Evolutionary conservation across 1,140 invertebrate species (phyloP), one percentile per base, ranked within the genome.

Genomic region (Eupristina koningsbergeri): DNA sequence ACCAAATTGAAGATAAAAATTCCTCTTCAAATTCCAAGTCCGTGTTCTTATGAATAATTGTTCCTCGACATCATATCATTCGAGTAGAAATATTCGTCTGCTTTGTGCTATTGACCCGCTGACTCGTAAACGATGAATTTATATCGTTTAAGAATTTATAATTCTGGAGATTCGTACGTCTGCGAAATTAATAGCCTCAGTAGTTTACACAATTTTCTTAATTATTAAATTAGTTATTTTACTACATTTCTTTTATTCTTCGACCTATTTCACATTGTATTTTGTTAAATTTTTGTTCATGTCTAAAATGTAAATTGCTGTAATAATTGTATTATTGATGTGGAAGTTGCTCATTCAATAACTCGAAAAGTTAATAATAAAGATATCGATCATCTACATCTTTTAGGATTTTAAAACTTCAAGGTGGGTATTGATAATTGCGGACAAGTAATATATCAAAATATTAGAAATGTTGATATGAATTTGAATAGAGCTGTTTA

Each of bases 291-390:
- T 45, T 19, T 74, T 77, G 85, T 79, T 88, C 86, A 89, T 86
- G 90, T 89, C 87, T 91, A 91, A 90, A 91, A 90, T 90, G 89
- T 89, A 90, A 91, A 90, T 90, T 79, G 84, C 36, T 79, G 84
- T 89, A 89, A 90, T 86, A 86, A 79, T 74, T 80, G 83, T 87
- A 84, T 84, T 85, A 22, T 85, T 86, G 85, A 78, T 86, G 85
- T 85, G 87, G 86, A 88, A 86, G 84, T 81, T 77, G 87, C 82
- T 87, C 86, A 85, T 89, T 85, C 84, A 85, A 88, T 89, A 86
- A 87, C 87, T 90, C 89, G 87, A 90, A 89, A 91, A 91, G 88
- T 83, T 74, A 83, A 67, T 85, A 84, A 86, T 86, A 86, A 83
- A 86, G 85, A 63, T 71, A 81, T 75, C 58, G 58, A 81, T 47